Conservation (phyloP, 2,797 vertebrate genomes). For the Thalassophryne amazonica region DNA sequence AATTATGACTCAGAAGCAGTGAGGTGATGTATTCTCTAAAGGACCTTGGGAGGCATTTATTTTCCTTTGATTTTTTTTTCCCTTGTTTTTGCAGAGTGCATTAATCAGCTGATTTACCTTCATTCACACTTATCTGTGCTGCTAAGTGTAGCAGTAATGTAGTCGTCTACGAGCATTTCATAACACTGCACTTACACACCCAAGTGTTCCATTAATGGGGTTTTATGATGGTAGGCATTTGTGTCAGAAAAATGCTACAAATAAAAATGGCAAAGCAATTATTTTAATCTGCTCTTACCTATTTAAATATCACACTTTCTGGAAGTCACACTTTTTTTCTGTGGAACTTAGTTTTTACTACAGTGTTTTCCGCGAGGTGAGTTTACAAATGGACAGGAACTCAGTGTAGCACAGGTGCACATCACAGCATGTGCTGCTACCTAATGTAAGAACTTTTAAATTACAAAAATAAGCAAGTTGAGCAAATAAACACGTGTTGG, state of each 20-base stretch:
- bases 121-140: slow-evolving; percentile 3
- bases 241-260: background rate
- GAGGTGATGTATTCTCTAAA: slow-evolving; percentile 21
- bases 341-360: too few species aligned
- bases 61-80: background rate
- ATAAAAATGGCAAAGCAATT: background rate
- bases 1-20: slow-evolving; percentile 31
- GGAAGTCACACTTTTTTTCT: too few species aligned
- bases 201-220: slow-evolving; percentile 10
- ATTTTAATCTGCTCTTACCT: background rate
- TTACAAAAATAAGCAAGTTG: too few species aligned
- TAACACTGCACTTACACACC: slow-evolving; percentile 5
- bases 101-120: background rate
- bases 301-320: too few species aligned
- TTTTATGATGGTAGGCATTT: background rate
- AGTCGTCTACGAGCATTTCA: slow-evolving; percentile 8
- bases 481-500: too few species aligned
- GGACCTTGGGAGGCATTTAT: slow-evolving; percentile 4
- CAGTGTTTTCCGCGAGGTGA: too few species aligned
- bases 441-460: too few species aligned
- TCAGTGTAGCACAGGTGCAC: too few species aligned
- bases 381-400: too few species aligned
- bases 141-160: slow-evolving; percentile 2
- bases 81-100: background rate
- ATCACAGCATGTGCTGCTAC: too few species aligned